Conservation (phyloP, 2,113 vertebrate genomes). For the Mesitornis unicolor region DNA sequence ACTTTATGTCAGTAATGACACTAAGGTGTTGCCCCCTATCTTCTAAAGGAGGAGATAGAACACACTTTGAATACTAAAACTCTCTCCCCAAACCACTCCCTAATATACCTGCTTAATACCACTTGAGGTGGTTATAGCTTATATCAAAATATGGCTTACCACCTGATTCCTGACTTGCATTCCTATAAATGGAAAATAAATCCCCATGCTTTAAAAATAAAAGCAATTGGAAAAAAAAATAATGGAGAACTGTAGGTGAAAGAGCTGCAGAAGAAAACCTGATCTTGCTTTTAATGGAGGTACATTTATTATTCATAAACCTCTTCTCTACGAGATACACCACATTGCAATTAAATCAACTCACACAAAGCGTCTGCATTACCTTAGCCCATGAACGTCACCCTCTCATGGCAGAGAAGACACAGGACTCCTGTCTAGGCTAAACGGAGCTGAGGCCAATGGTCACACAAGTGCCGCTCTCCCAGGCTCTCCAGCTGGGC, state of each 20-base stretch:
- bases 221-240: conserved; percentile 5
- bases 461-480: not conserved
- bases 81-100: not conserved
- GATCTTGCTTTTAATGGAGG: conserved; percentile 13
- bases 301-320: conserved; percentile 52
- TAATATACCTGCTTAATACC: not conserved
- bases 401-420: not conserved
- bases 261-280: not conserved
- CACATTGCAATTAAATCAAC: not conserved
- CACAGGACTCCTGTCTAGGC: not conserved
- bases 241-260: not conserved
- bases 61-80: not conserved
- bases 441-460: not conserved
- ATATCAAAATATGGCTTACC: not conserved
- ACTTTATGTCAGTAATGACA: not conserved
- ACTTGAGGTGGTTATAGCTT: not conserved
- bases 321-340: not conserved
- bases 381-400: not conserved
- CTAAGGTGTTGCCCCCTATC: not conserved
- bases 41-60: not conserved
- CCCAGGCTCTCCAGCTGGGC: not conserved
- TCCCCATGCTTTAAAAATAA: not conserved
- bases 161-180: not conserved
- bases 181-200: not conserved
- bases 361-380: not conserved